Conservation (phyloP, 2,797 vertebrate genomes). For the Orientallactaga sibirica region DNA sequence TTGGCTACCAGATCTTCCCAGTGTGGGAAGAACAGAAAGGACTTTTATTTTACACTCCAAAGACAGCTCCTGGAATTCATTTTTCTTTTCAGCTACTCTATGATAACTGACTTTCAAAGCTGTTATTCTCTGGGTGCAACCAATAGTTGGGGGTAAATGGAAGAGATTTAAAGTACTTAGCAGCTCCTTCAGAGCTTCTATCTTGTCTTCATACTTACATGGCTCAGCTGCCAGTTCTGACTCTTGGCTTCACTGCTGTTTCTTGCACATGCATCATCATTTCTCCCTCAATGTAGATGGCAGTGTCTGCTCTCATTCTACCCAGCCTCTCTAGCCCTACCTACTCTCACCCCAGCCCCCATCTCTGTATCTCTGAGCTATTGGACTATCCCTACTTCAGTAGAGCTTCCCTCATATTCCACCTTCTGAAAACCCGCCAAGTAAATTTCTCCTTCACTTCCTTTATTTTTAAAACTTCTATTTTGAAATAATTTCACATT, state of each 20-base stretch:
- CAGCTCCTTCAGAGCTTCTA: neutral
- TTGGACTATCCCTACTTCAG: neutral
- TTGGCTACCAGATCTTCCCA: neutral
- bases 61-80: conserved; percentile 32
- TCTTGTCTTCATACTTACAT: neutral
- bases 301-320: too few species aligned
- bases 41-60: neutral
- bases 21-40: neutral
- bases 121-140: neutral
- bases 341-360: neutral
- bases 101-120: conserved; percentile 20
- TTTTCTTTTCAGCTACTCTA: conserved; percentile 7
- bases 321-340: accelerated
- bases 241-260: neutral
- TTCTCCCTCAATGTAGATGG: neutral
- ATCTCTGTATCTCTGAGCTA: neutral
- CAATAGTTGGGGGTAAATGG: neutral
- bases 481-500: conserved; percentile 49
- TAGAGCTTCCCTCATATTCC: neutral
- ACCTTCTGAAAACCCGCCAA: neutral
- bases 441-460: neutral
- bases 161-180: neutral
- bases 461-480: neutral
- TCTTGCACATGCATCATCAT: neutral
- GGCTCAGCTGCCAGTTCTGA: neutral